phyloP scores from a whole-genome alignment of 2,797 vertebrate species.

The Sphenodon punctatus region DNA sequence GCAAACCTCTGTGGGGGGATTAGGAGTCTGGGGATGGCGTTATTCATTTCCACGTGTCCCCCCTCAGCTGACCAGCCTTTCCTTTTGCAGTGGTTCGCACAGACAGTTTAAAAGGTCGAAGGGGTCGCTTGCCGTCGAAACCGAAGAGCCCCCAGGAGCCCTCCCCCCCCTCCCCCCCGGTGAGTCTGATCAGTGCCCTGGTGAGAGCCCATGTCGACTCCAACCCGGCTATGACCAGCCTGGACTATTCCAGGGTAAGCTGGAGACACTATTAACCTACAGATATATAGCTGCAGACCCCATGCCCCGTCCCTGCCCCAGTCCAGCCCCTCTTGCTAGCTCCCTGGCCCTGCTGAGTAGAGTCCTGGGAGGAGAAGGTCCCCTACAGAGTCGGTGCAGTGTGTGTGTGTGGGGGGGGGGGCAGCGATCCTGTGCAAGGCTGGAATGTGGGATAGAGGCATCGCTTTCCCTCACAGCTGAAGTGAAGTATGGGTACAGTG shows the following conservation, averaged over 20 bases:
- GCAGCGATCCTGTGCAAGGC: neutral
- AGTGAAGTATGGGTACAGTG: too few species aligned
- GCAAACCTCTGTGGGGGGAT: too few species aligned
- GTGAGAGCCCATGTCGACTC: constrained; percentile 98
- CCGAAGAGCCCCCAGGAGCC: constrained; percentile 98
- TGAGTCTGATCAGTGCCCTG: constrained; percentile 97
- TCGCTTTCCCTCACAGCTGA: too few species aligned
- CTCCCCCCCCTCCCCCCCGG: constrained; percentile 93
- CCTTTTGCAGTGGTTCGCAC: constrained; percentile 91
- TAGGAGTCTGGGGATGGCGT: too few species aligned
- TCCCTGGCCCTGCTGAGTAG: neutral
- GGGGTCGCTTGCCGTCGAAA: constrained; percentile 97
- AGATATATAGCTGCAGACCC: neutral
- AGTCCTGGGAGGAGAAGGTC: neutral
- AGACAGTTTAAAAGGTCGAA: constrained; percentile 95
- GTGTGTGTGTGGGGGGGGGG: too few species aligned
- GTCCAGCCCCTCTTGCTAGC: neutral
- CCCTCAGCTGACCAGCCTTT: neutral
- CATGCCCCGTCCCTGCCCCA: neutral
- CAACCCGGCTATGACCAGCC: constrained; percentile 96
- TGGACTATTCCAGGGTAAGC: constrained; percentile 98
- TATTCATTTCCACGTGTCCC: too few species aligned
- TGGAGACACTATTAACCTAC: constrained; percentile 37
- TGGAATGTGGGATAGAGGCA: too few species aligned
- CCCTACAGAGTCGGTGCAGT: too few species aligned